Evolutionary conservation across 2,888 invertebrate genomes (phyloP), one percentile per base, ranked within the genome.

Genomic region (Nomada goodeniana): DNA sequence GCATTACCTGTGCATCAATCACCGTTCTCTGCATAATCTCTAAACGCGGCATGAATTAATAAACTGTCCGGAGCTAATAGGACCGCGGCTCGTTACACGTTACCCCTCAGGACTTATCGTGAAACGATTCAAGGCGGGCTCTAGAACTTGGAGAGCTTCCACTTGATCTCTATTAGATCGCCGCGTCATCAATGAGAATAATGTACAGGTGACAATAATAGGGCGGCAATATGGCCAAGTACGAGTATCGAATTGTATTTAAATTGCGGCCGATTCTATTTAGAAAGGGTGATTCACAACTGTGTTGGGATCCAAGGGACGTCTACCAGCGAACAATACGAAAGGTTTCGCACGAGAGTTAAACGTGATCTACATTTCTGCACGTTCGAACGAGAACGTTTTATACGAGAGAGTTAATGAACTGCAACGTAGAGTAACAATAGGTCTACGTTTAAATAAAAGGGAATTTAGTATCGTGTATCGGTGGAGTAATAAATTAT

Each of bases 1-100:
- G 36, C n/a, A 61, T 78, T 78, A 61, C 53, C n/a, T 44, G 53
- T 15, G 50, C 73, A 73, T 70, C 68, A 42, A 76, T 52, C 53
- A 23, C 20, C 20, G 11, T 63, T 11, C 9, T 15, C 18, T 11
- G 18, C 50, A 26, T 52, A 44, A 36, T 44, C 23, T 47, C 15
- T 15, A 29, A 57, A 57, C 10, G 44, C 50, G 15, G 36, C 26
- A 15, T 44, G 57, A 69, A 64, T 69, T 76, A 69, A 79, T 59
- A 42, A 76, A 44, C 11, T n/a, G 36, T 15, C 18, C 9, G 18
- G 0, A 29, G 18, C 11, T 44, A 20, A 26, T 7, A 26, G 26
- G n/a, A 15, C 13, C 3, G 1, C 11, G 2, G 18, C 55, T 36
- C 5, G 18, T 47, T 20, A 44, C 9, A 9, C 15, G 15, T 20